phyloP scores from a whole-genome alignment of 1,140 invertebrate genomes.

The Anthonomus grandis region DNA sequence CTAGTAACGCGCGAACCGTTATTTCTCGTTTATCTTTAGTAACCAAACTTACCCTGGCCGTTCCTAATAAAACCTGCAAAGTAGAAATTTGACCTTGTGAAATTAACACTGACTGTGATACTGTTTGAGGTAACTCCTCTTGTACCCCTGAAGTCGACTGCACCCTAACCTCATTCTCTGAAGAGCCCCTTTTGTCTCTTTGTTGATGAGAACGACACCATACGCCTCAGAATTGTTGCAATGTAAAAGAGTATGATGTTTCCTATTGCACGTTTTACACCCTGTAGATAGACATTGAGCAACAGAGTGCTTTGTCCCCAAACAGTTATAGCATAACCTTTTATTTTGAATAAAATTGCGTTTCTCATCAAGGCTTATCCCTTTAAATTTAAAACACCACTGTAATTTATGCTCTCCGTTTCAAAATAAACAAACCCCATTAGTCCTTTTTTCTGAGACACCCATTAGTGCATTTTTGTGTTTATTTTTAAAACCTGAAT shows the following conservation, averaged over 20 bases:
- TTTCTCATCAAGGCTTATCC: background rate
- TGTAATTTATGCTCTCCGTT: background rate
- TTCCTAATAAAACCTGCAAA: slow-evolving; percentile 1
- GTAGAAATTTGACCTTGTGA: background rate
- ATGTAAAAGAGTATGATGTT: background rate
- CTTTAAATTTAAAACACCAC: background rate
- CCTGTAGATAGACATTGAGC: background rate
- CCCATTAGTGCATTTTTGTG: background rate
- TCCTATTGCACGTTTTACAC: background rate
- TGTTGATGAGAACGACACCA: too few relatives aligned
- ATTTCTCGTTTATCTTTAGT: background rate
- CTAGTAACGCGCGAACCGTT: background rate
- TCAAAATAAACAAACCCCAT: background rate
- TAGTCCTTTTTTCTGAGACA: background rate
- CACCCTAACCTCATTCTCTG: too few relatives aligned
- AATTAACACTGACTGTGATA: background rate
- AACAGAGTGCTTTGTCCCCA: background rate
- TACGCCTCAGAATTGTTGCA: too few relatives aligned
- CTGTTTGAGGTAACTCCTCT: too few relatives aligned
- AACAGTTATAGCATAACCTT: slow-evolving; percentile 1
- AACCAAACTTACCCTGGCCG: background rate
- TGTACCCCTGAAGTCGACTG: too few relatives aligned
- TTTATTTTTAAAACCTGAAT: background rate
- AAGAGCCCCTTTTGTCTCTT: too few relatives aligned
- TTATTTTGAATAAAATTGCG: background rate